Conservation (phyloP, 2,888 invertebrate species). For the Xestia rhomboidea region DNA sequence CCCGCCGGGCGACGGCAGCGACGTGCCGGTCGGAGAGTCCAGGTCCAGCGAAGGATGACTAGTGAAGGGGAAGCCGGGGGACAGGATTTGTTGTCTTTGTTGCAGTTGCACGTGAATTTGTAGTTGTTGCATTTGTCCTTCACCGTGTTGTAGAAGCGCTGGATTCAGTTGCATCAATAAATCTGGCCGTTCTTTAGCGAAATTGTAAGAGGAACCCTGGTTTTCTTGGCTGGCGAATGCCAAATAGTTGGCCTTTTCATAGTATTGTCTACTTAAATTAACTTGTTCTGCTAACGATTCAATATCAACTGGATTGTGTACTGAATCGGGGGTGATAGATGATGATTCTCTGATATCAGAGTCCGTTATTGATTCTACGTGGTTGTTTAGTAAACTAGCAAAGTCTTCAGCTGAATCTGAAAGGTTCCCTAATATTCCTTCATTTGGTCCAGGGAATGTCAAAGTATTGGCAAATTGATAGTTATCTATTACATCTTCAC, state of each 20-base stretch:
- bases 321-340: conserved; percentile 93
- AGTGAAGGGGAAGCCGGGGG: conserved; percentile 91
- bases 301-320: conserved; percentile 92
- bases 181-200: conserved; percentile 92
- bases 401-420: conserved; percentile 95
- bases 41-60: conserved; percentile 93
- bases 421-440: conserved; percentile 94
- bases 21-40: conserved; percentile 94
- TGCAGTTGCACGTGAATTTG: conserved; percentile 94
- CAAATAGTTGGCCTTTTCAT: conserved; percentile 88
- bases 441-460: conserved; percentile 94
- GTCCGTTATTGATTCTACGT: conserved; percentile 92
- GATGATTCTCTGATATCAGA: conserved; percentile 93
- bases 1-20: conserved; percentile 95
- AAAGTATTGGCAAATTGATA: conserved; percentile 95
- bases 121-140: conserved; percentile 92
- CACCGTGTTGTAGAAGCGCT: conserved; percentile 88
- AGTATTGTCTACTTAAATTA: conserved; percentile 91
- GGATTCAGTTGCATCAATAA: conserved; percentile 91
- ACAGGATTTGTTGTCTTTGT: conserved; percentile 91
- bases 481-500: conserved; percentile 94
- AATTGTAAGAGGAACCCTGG: conserved; percentile 90
- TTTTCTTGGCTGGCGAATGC: conserved; percentile 87
- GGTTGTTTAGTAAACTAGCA: conserved; percentile 93
- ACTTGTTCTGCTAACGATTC: conserved; percentile 95